Conservation (phyloP, 2,113 vertebrate species). For the Percopsis transmontana region DNA sequence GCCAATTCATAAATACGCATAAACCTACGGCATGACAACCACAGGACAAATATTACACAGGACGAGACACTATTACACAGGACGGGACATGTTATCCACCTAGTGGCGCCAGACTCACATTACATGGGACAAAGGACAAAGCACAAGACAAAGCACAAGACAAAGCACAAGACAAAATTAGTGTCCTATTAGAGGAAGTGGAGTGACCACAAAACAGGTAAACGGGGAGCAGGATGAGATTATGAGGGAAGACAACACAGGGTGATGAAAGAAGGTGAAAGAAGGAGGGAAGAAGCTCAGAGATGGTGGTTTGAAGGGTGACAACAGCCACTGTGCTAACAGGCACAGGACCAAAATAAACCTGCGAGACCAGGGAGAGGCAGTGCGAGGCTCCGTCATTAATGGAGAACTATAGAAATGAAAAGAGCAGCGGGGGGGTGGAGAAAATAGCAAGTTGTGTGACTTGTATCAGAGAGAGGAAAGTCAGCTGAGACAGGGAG, state of each 20-base stretch:
- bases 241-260: conserved; percentile 1
- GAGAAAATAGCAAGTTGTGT: background rate
- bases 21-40: too few species aligned
- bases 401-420: conserved; percentile 8
- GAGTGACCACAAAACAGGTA: conserved; percentile 8
- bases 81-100: too few species aligned
- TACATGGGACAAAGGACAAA: background rate
- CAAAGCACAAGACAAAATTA: background rate
- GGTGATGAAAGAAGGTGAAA: conserved; percentile 15
- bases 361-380: conserved; percentile 42
- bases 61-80: too few species aligned
- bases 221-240: background rate
- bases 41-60: too few species aligned
- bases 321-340: conserved; percentile 32
- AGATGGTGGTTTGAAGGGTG: conserved; percentile 4
- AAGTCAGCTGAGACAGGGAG: background rate
- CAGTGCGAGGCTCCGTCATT: conserved; percentile 44
- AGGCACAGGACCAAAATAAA: conserved; percentile 61
- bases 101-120: too few species aligned
- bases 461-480: background rate
- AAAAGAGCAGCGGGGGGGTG: background rate
- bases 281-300: conserved; percentile 17
- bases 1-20: too few species aligned
- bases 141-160: background rate
- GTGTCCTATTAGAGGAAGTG: conserved; percentile 26